A percentile compares a stretch with the other conserved stretches of the same genome.
These are phyloP conservation scores for Xestia sexstrigata DNA, from an alignment of 2,888 invertebrate species.

Conservation along the genomic window DNA sequence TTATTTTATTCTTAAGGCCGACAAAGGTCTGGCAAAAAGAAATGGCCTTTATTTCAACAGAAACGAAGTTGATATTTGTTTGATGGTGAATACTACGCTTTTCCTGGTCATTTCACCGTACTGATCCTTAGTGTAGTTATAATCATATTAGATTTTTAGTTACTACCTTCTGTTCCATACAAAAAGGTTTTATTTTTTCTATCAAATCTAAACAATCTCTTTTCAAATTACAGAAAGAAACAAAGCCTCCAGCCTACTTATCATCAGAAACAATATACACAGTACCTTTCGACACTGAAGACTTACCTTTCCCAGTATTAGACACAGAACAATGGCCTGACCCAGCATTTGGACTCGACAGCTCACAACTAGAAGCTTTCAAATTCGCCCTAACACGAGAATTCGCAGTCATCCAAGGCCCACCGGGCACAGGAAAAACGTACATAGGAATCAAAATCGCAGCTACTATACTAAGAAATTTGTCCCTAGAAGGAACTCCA, in stretches of 20 bases:
- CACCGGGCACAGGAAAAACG: constrained; percentile 97
- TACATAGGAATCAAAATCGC: constrained; percentile 94
- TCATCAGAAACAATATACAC: constrained; percentile 79
- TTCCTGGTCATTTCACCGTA: background rate
- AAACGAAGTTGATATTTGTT: background rate
- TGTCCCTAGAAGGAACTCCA: constrained; percentile 90
- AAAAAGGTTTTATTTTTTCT: background rate
- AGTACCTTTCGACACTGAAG: constrained; percentile 71
- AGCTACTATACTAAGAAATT: constrained; percentile 92
- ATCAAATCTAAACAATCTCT: background rate
- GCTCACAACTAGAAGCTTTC: constrained; percentile 92
- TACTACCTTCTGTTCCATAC: too few species aligned
- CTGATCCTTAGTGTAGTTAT: background rate
- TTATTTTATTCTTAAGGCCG: background rate
- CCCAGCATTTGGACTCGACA: constrained; percentile 90
- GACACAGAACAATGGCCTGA: constrained; percentile 87
- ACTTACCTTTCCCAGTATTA: constrained; percentile 80
- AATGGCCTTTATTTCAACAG: background rate
- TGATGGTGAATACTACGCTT: background rate
- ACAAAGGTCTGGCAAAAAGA: too few species aligned
- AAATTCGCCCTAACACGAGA: constrained; percentile 93
- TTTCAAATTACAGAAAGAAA: constrained; percentile 75
- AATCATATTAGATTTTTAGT: background rate
- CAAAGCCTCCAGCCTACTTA: constrained; percentile 83
- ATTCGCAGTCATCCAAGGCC: constrained; percentile 95